Conservation (phyloP, 92 coral and sea anemone species). For the Micromussa lordhowensis region DNA sequence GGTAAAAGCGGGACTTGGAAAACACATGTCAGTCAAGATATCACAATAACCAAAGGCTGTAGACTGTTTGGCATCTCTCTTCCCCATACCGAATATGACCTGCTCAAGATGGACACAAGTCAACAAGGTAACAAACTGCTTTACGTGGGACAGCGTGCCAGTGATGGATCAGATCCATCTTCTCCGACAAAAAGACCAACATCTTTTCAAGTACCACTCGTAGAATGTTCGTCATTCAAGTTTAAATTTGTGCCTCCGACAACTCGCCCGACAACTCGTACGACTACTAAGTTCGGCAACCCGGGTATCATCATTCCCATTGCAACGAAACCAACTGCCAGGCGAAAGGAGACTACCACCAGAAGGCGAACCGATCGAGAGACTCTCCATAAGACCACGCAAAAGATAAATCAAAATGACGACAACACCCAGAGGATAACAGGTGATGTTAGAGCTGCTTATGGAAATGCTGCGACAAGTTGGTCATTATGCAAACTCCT, state of each 20-base stretch:
- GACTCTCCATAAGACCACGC: constrained; percentile 15
- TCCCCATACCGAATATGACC: constrained; percentile 79
- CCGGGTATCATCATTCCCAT: constrained; percentile 28
- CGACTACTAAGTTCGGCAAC: constrained; percentile 58
- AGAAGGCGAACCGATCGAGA: constrained; percentile 33
- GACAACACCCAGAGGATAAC: not conserved
- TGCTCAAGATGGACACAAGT: constrained; percentile 70
- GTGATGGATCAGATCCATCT: constrained; percentile 54
- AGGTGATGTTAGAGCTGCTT: not conserved
- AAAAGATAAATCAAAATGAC: not conserved
- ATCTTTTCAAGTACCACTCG: constrained; percentile 78
- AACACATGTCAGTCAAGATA: constrained; percentile 59
- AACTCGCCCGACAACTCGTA: constrained; percentile 73
- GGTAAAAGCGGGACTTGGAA: constrained; percentile 75
- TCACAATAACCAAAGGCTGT: constrained; percentile 76
- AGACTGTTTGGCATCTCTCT: constrained; percentile 60
- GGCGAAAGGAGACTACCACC: constrained; percentile 65
- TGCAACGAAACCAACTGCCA: constrained; percentile 64
- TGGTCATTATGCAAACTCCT: constrained; percentile 16
- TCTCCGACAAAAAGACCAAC: constrained; percentile 76
- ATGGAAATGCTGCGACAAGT: constrained; percentile 1
- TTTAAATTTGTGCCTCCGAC: constrained; percentile 75
- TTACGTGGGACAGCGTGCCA: constrained; percentile 77
- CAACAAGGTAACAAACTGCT: constrained; percentile 58
- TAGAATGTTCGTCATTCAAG: constrained; percentile 72